Evolutionary conservation across 2,113 vertebrate genomes (phyloP), one percentile per base, ranked within the genome.

Genomic region (Marmota flaviventris): DNA sequence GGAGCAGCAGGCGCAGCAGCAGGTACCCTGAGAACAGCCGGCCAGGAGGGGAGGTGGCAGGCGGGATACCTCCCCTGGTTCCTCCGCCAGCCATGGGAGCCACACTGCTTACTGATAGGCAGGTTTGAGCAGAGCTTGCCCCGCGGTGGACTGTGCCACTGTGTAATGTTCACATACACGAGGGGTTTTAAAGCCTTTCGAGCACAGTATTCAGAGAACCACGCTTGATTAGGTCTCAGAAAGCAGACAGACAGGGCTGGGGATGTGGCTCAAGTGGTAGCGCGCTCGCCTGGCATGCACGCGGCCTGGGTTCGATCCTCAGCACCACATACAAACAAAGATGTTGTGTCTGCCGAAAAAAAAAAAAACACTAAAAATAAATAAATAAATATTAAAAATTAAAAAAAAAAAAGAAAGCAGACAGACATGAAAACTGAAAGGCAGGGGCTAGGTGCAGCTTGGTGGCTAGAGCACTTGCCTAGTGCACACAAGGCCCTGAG

Each of bases 1-100:
- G 85, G 99, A 99, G 92, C 99, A 99, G 96, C 99, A 99, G 90
- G 98, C 98, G 0, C 99, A 99, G 95, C 99, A 99, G 92, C 99
- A 99, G 99, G 99, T 99, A 98, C 84, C 48, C 77, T 0, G 0
- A 27, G 61, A 22, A 29, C 51, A 32, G 3, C 32, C 4, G 0
- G 27, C 42, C 3, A 3, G 25, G 51, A 4, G 78, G 85, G 77
- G 88, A 48, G 34, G 20, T 0, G 20, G 91, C 58, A 17, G 72
- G 32, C 3, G 10, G 53, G 22, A 5, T 3, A 8, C n/a, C 24
- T 8, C 53, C 73, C 42, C 18, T 2, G 0, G 17, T 5, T 58
- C 13, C 67, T 29, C 56, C 16, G 22, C 53, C 65, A 48, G 61
- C 53, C 27, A 1, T 1, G 16, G 27, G 18, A 1, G 58, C n/a